Percentiles rank a stretch among this genome's conserved stretches.
Evolutionary conservation across 2,888 invertebrate genomes (phyloP).

Genomic region (Zygothrica quintamaculata): DNA sequence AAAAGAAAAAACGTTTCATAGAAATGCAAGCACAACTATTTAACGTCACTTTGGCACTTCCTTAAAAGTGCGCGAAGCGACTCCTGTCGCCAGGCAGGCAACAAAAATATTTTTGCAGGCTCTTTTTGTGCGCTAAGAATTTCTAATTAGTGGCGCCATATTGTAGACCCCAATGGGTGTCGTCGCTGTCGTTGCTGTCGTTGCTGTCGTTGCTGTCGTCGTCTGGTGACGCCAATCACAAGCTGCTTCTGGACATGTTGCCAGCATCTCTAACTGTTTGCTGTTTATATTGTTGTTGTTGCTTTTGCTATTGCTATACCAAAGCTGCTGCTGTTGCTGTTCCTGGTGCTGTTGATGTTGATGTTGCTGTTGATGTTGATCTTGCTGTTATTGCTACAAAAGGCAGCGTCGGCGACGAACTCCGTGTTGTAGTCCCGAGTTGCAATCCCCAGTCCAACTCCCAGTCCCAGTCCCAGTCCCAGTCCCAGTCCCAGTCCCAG

Average conservation of each 20-base stretch:
- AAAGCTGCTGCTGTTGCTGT: slow-evolving; percentile 8
- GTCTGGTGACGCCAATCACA: slow-evolving; percentile 58
- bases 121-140: slow-evolving; percentile 74
- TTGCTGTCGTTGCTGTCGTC: slow-evolving; percentile 31
- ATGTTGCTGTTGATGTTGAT: slow-evolving; percentile 1
- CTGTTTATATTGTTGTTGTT: slow-evolving; percentile 22
- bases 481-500: slow-evolving; percentile 15
- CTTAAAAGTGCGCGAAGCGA: slow-evolving; percentile 66
- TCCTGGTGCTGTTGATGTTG: slow-evolving; percentile 9
- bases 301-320: slow-evolving; percentile 17
- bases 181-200: slow-evolving; percentile 41
- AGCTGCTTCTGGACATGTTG: slow-evolving; percentile 42
- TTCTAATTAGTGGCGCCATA: slow-evolving; percentile 81
- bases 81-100: slow-evolving; percentile 51
- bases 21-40: slow-evolving; percentile 71
- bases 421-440: slow-evolving; percentile 19
- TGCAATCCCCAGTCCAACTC: slow-evolving; percentile 15
- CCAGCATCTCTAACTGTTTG: slow-evolving; percentile 59
- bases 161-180: slow-evolving; percentile 70
- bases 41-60: slow-evolving; percentile 79
- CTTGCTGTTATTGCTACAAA: slow-evolving; percentile 48
- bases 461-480: slow-evolving; percentile 28
- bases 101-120: slow-evolving; percentile 64
- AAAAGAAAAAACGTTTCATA: slow-evolving; percentile 23
- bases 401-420: slow-evolving; percentile 43